Evolutionary conservation across 2,797 vertebrate genomes (phyloP).

Genomic region (Sphenodon punctatus): DNA sequence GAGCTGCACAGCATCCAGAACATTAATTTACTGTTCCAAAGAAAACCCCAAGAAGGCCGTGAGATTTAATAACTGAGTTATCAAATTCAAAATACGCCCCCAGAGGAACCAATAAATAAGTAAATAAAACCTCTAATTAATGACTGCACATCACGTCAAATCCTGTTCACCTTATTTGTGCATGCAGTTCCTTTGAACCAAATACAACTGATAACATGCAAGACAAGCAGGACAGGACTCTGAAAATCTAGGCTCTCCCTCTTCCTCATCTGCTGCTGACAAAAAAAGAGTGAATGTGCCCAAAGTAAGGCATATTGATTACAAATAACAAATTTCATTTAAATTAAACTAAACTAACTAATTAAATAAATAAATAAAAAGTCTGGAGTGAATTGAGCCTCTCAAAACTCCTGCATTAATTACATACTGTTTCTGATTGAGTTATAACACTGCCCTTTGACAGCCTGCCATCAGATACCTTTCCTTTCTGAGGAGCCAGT

Average conservation of each 20-base stretch:
- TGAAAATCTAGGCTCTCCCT: background rate
- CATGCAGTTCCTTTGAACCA: background rate
- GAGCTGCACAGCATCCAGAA: background rate
- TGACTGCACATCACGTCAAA: background rate
- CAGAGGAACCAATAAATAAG: background rate
- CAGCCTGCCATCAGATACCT: slow-evolving; percentile 71
- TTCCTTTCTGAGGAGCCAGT: slow-evolving; percentile 69
- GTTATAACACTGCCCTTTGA: slow-evolving; percentile 62
- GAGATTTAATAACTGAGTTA: slow-evolving; percentile 12
- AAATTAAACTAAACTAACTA: too few relatives aligned
- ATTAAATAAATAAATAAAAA: too few relatives aligned
- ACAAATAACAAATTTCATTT: background rate
- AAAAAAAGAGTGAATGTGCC: background rate
- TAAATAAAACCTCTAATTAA: background rate
- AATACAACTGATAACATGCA: background rate
- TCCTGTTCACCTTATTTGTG: background rate
- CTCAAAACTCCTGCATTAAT: slow-evolving; percentile 52
- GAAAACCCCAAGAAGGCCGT: background rate
- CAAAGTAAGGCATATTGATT: background rate
- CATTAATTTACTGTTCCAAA: background rate
- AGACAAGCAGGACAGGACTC: background rate
- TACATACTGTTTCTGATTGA: slow-evolving; percentile 36
- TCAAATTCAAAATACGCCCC: background rate
- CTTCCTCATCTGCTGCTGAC: background rate
- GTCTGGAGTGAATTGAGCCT: background rate